Base-by-base conservation (phyloP, 2,888 invertebrate genomes). In the Tetropium fuscum region DNA sequence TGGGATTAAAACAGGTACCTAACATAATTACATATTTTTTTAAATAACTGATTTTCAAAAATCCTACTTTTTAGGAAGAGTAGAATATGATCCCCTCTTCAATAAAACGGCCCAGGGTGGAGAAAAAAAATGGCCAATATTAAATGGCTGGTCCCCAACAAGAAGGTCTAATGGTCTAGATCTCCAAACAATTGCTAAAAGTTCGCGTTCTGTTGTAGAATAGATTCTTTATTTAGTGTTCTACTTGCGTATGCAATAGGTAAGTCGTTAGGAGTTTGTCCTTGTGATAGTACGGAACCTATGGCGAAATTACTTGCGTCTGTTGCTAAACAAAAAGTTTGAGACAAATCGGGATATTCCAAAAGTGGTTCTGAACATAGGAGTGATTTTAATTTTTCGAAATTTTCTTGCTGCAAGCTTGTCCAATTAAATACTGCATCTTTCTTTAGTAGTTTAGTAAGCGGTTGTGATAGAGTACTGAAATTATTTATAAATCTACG, bases 111-210 rank as follows among this genome's bases (percentile, higher is more conserved):
- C n/a, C n/a, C n/a, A n/a, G n/a, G n/a, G n/a, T n/a, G n/a, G n/a
- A n/a, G n/a, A n/a, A n/a, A n/a, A n/a, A n/a, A n/a, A n/a, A n/a
- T n/a, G n/a, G n/a, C n/a, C n/a, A n/a, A n/a, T n/a, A n/a, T n/a
- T n/a, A n/a, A n/a, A n/a, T n/a, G n/a, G n/a, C n/a, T n/a, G n/a
- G n/a, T n/a, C n/a, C n/a, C n/a, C n/a, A n/a, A n/a, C n/a, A n/a
- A n/a, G n/a, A n/a, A n/a, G n/a, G n/a, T n/a, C n/a, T n/a, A n/a
- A n/a, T n/a, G n/a, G n/a, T n/a, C n/a, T n/a, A n/a, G n/a, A n/a
- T n/a, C 63, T 66, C 74, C 75, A 80, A 2, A 80, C 67, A 5
- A 82, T 77, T 0, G 77, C 75, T 44, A 81, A 48, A 1, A 79
- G 54, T 69, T 81, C 80, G 38, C 70, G 71, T 67, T 82, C 79